Evolutionary conservation across 2,797 vertebrate genomes (phyloP).

Genomic region (Macropus fuliginosus): DNA sequence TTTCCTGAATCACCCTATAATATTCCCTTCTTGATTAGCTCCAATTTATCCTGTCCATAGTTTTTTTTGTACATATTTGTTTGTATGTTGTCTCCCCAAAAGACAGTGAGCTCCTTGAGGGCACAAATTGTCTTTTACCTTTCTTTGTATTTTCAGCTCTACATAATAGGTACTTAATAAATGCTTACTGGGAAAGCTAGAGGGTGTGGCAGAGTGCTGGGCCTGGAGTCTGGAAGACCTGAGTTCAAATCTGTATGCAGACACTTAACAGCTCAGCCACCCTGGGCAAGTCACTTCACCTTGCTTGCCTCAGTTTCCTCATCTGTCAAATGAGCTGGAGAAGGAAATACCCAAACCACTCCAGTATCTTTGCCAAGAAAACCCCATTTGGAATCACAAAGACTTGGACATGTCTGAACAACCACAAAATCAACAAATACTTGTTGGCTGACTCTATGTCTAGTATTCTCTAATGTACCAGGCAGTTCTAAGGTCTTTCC

Average conservation of each 20-base stretch:
- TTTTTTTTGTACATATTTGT: background rate
- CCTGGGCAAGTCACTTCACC: background rate
- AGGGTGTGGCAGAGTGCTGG: too few species aligned
- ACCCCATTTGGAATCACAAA: background rate
- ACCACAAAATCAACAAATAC: background rate
- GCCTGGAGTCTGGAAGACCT: background rate
- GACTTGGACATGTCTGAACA: background rate
- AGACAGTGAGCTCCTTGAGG: background rate
- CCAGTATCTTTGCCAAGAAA: background rate
- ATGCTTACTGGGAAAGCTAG: background rate
- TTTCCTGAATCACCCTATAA: background rate
- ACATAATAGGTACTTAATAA: background rate
- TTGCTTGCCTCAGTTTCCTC: background rate
- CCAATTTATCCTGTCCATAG: background rate
- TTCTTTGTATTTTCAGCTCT: background rate
- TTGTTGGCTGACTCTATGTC: background rate
- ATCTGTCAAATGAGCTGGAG: background rate
- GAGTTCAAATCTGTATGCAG: background rate
- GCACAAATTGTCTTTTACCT: background rate
- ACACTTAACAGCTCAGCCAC: background rate
- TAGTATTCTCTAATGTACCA: background rate
- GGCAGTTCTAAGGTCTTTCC: background rate
- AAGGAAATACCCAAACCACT: background rate
- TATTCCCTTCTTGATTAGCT: background rate
- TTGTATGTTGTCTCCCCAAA: background rate